phyloP scores from a whole-genome alignment of 2,797 vertebrate species.

The Cygnus olor region DNA sequence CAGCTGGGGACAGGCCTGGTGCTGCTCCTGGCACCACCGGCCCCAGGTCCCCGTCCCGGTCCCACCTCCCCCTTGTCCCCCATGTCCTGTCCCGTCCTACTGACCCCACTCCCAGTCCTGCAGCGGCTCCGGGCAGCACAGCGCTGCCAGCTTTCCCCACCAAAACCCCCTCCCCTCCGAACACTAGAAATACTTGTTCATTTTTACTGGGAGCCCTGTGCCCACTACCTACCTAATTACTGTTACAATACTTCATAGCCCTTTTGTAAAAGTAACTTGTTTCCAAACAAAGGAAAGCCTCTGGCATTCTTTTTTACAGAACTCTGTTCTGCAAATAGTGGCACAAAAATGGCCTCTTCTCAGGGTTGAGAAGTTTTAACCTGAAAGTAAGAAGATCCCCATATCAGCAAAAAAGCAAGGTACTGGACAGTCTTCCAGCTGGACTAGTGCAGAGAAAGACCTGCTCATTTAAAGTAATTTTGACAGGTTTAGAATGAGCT shows the following conservation, averaged over 20 bases:
- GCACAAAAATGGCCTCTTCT: neutral
- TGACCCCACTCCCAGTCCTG: no score
- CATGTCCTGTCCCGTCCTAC: no score
- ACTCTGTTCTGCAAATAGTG: neutral
- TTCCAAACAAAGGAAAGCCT: neutral
- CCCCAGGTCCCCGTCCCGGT: no score
- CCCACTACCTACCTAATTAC: neutral
- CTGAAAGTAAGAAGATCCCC: neutral
- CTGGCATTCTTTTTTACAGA: neutral
- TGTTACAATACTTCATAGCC: neutral
- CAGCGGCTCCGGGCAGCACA: no score
- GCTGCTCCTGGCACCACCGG: no score
- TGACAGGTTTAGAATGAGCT: slow-evolving; percentile 39
- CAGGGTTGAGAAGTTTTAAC: neutral
- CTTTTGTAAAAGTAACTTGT: neutral
- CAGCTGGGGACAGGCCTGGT: no score
- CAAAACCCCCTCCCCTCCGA: neutral
- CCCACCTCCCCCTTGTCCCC: no score
- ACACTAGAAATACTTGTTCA: neutral
- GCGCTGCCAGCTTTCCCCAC: no score
- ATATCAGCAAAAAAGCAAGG: neutral
- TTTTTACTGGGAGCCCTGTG: neutral
- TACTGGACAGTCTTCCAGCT: neutral
- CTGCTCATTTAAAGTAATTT: slow-evolving; percentile 21
- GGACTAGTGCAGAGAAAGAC: neutral